phyloP scores from a whole-genome alignment of 1,140 invertebrate genomes.

The Bombus waltoni region DNA sequence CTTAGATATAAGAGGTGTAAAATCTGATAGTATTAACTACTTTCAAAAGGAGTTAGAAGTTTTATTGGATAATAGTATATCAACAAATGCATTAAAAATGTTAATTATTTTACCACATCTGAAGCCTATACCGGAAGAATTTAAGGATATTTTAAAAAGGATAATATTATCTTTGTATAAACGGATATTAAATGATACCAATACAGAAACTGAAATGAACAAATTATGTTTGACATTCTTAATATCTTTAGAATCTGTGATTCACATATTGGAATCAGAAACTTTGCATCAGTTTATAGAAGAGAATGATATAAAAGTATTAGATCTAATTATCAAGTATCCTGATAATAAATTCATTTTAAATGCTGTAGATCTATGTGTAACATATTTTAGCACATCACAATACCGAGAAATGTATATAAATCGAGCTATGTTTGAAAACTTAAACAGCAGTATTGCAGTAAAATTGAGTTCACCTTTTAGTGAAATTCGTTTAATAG shows the following conservation, averaged over 20 bases:
- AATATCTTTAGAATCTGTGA: conserved; percentile 83
- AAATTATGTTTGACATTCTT: conserved; percentile 75
- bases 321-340: conserved; percentile 66
- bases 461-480: conserved; percentile 70
- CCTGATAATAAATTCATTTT: conserved; percentile 69
- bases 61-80: conserved; percentile 53
- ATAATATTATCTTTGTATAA: conserved; percentile 61
- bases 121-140: conserved; percentile 58
- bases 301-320: conserved; percentile 69
- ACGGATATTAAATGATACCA: conserved; percentile 58
- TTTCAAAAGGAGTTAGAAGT: conserved; percentile 62
- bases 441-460: conserved; percentile 45
- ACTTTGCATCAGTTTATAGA: conserved; percentile 77
- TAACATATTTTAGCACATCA: conserved; percentile 67
- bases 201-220: conserved; percentile 24
- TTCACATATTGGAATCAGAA: conserved; percentile 83
- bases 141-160: conserved; percentile 59
- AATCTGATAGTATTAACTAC: conserved; percentile 60
- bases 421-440: conserved; percentile 69
- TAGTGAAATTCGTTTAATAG: conserved; percentile 86
- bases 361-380: conserved; percentile 71
- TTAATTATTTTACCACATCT: conserved; percentile 78
- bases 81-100: conserved; percentile 69
- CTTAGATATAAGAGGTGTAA: conserved; percentile 83
- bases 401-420: conserved; percentile 58